phyloP scores from a whole-genome alignment of 2,888 invertebrate genomes.

The Erebia ligea region DNA sequence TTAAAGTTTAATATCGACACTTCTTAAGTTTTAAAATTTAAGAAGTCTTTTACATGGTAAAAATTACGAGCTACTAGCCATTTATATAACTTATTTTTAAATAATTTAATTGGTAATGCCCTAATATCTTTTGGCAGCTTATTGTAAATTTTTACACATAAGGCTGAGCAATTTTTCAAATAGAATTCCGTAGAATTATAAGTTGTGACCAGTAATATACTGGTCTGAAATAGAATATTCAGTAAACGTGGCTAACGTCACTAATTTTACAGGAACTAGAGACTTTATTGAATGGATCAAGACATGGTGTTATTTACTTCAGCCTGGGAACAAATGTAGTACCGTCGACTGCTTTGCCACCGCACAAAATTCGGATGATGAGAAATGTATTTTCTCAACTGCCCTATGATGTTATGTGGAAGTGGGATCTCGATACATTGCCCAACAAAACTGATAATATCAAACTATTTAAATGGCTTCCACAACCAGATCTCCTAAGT shows the following conservation, averaged over 20 bases:
- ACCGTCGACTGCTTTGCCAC: conserved; percentile 52
- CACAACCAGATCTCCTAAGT: conserved; percentile 60
- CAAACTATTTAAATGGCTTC: conserved; percentile 63
- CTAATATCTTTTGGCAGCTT: no score
- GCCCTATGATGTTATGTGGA: conserved; percentile 72
- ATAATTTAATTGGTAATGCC: no score
- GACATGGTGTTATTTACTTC: conserved; percentile 68
- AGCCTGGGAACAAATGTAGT: conserved; percentile 70
- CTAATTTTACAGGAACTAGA: conserved; percentile 54
- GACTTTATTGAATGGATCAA: conserved; percentile 54
- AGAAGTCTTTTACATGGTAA: no score
- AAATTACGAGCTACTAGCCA: no score
- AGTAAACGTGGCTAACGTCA: background rate
- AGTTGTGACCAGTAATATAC: no score
- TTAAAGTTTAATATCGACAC: no score
- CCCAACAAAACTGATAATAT: conserved; percentile 62
- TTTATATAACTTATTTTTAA: no score
- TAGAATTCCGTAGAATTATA: no score
- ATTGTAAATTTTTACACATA: no score
- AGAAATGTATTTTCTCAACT: conserved; percentile 61
- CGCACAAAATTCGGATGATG: conserved; percentile 53
- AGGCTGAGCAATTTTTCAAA: no score
- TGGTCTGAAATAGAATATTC: background rate
- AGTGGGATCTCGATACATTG: conserved; percentile 64
- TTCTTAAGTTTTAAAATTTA: no score